Percentiles rank a stretch among this genome's conserved stretches.
phyloP scores from a whole-genome alignment of 2,113 vertebrate genomes.

The Haemorhous mexicanus region DNA sequence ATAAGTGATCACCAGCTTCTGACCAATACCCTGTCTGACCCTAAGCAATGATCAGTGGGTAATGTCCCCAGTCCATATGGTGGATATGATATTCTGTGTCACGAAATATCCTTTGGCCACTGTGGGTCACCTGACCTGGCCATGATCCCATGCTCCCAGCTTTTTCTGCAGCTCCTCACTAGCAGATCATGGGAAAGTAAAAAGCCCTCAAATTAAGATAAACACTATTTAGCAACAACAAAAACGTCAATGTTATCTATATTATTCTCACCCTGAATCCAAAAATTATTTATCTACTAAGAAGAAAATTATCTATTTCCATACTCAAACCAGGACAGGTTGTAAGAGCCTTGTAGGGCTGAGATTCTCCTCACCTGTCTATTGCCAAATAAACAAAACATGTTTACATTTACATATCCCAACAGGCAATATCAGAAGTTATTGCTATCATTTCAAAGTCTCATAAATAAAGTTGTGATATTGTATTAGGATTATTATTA shows the following conservation, averaged over 20 bases:
- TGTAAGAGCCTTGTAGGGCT: neutral
- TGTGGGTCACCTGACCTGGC: neutral
- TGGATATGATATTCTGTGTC: neutral
- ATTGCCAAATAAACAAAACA: neutral
- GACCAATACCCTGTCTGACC: neutral
- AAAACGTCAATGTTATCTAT: neutral
- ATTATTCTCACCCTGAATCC: neutral
- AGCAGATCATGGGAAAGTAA: neutral
- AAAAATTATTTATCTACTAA: rapidly evolving
- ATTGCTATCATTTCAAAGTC: neutral
- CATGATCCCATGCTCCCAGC: neutral
- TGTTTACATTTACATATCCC: neutral
- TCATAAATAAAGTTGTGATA: neutral
- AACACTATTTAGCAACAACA: neutral
- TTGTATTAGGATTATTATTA: neutral
- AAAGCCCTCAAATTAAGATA: neutral
- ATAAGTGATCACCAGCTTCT: neutral
- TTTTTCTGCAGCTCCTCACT: neutral
- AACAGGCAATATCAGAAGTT: neutral
- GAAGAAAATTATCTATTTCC: neutral
- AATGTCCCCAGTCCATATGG: no score
- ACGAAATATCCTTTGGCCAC: neutral
- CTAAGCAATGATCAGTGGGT: neutral
- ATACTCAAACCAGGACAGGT: neutral
- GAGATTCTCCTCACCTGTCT: neutral